These are phyloP conservation scores for Nephotettix cincticeps DNA, from an alignment of 1,140 invertebrate species.

Conservation along the genomic window DNA sequence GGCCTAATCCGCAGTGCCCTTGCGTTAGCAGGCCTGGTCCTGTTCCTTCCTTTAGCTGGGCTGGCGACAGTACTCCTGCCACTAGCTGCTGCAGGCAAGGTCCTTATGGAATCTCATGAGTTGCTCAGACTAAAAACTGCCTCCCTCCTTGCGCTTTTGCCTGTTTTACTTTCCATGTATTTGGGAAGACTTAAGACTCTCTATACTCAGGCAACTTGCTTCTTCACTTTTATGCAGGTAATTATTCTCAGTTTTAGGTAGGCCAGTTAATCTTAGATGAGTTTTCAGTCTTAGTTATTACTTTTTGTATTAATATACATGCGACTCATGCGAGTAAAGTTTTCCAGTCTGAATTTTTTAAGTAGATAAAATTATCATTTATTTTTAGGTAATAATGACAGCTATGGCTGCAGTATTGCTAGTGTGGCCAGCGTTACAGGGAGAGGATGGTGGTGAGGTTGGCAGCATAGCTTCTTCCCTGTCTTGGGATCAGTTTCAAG, in stretches of 20 bases:
- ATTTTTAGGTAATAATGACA: slow-evolving; percentile 34
- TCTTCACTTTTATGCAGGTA: too few relatives aligned
- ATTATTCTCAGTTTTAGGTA: too few relatives aligned
- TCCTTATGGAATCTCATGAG: slow-evolving; percentile 54
- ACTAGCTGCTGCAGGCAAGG: slow-evolving; percentile 57
- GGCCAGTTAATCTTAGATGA: too few relatives aligned
- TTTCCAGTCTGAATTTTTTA: too few relatives aligned
- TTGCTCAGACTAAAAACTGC: slow-evolving; percentile 42
- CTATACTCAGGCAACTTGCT: too few relatives aligned
- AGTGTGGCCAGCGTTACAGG: slow-evolving; percentile 33
- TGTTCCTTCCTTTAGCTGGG: slow-evolving; percentile 76
- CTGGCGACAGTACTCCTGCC: slow-evolving; percentile 70
- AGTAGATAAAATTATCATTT: too few relatives aligned
- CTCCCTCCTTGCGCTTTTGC: slow-evolving; percentile 60
- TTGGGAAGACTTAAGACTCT: too few relatives aligned
- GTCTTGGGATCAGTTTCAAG: slow-evolving; percentile 69
- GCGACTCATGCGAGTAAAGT: too few relatives aligned
- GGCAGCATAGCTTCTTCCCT: slow-evolving; percentile 43
- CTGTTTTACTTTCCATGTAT: slow-evolving; percentile 57
- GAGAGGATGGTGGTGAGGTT: slow-evolving; percentile 34
- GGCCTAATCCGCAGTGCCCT: slow-evolving; percentile 73
- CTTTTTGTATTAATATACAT: too few relatives aligned
- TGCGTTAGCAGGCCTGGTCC: slow-evolving; percentile 70
- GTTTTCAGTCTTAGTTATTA: too few relatives aligned
- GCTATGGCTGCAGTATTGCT: slow-evolving; percentile 43